These are phyloP conservation scores for Fistularia tabacaria DNA, from an alignment of 2,797 vertebrate genomes.

Conservation along the genomic window DNA sequence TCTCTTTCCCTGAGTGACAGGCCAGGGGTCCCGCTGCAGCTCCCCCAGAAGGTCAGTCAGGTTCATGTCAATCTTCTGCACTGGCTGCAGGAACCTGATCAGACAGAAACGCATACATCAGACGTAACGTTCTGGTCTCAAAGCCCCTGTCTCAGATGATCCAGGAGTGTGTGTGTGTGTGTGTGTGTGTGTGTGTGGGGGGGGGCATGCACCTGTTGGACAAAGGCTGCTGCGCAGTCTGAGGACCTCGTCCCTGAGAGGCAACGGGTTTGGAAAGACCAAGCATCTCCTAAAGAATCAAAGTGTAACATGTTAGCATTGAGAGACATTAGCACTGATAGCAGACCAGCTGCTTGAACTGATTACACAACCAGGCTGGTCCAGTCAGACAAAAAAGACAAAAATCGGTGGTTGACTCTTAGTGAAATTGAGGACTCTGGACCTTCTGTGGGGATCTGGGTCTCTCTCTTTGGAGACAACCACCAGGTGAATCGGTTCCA, in stretches of 20 bases:
- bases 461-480: too few species aligned
- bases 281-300: constrained; percentile 86
- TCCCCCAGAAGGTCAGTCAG: constrained; percentile 95
- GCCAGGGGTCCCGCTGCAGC: constrained; percentile 94
- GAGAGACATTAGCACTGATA: neutral
- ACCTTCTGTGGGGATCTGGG: too few species aligned
- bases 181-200: neutral
- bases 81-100: constrained; percentile 89
- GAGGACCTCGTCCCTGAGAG: constrained; percentile 83
- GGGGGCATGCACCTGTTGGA: constrained; percentile 83
- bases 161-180: neutral
- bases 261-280: constrained; percentile 86
- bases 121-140: too few species aligned
- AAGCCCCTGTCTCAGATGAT: neutral
- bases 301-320: neutral
- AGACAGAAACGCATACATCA: neutral
- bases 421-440: too few species aligned
- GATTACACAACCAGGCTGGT: too few species aligned
- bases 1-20: constrained; percentile 91
- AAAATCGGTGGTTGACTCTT: too few species aligned
- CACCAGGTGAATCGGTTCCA: too few species aligned
- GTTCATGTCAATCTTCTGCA: constrained; percentile 98
- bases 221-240: constrained; percentile 82
- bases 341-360: neutral
- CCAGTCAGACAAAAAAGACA: too few species aligned